Evolutionary conservation across 2,888 invertebrate genomes (phyloP), one percentile per base, ranked within the genome.

Genomic region (Dyspetes luteomarginatus): DNA sequence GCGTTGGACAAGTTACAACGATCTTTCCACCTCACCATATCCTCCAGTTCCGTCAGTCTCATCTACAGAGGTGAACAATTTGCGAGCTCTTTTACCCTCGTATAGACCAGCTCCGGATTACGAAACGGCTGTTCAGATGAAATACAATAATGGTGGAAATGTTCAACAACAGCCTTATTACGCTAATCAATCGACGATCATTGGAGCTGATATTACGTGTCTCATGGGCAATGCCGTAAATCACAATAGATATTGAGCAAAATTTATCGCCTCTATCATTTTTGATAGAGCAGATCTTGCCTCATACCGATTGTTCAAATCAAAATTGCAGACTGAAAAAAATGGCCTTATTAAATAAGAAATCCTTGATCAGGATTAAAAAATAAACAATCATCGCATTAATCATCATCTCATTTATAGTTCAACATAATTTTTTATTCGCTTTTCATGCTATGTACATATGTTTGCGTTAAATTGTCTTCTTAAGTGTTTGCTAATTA

Each of bases 61-160:
- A 0, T 88, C 90, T 4, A 89, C 91, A 2, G 93, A 93, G 76
- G 91, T 93, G 30, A 93, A 95, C 82, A 93, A 93, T 87, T 92
- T 93, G 85, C 95, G 97, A 87, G 95, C 96, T 15, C 93, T 97
- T 83, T 91, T 97, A n/a, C 97, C 97, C 0, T 95, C 96, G 0
- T 97, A 97, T 91, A 94, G 98, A 1, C 97, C 97, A 0, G 97
- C 98, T 0, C 98, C 99, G 0, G 98, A 98, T 92, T 99, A 99
- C 92, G 98, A 98, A 90, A 97, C 97, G 0, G 98, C 98, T 12
- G 94, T 98, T 80, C 97, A 97, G 90, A 96, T 97, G 87, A 97
- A 97, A 90, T 96, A 96, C 68, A 90, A 89, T 73, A 91, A 89
- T 64, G 85, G 87, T 22, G 88, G 88, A 22, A 90, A 88, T 72